These are phyloP conservation scores for Rhinoraja longicauda DNA, from an alignment of 2,797 vertebrate species.

Conservation along the genomic window DNA sequence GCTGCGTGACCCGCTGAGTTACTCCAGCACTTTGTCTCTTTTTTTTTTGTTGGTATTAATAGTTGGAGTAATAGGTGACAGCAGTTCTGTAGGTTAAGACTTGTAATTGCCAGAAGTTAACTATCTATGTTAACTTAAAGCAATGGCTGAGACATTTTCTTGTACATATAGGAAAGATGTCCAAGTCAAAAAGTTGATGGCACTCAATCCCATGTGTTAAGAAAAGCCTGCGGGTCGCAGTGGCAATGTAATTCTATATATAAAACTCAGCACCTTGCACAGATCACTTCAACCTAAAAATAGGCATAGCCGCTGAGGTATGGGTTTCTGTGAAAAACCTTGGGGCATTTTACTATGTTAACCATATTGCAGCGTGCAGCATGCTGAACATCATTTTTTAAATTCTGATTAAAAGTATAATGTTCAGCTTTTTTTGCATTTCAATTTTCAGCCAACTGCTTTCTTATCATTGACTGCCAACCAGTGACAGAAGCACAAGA, in stretches of 20 bases:
- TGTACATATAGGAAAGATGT: no score
- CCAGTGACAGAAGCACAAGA: not conserved
- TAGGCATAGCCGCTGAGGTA: not conserved
- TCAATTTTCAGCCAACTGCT: not conserved
- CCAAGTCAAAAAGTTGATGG: constrained; percentile 3
- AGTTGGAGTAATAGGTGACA: not conserved
- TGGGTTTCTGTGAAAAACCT: not conserved
- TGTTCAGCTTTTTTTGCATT: not conserved
- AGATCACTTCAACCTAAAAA: not conserved
- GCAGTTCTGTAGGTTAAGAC: no score
- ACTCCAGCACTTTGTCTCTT: no score
- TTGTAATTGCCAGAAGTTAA: not conserved
- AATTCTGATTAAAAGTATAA: not conserved
- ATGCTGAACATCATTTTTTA: not conserved
- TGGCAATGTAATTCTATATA: not conserved
- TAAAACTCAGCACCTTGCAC: not conserved
- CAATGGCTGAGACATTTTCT: not conserved
- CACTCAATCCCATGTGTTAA: not conserved
- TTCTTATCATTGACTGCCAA: not conserved
- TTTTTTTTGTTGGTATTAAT: not conserved
- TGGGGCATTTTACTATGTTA: not conserved
- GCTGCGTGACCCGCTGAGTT: no score
- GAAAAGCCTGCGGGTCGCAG: not conserved
- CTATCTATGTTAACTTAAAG: not conserved
- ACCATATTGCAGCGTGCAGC: not conserved